phyloP scores from a whole-genome alignment of 2,113 vertebrate genomes.

The Hyla sarda region DNA sequence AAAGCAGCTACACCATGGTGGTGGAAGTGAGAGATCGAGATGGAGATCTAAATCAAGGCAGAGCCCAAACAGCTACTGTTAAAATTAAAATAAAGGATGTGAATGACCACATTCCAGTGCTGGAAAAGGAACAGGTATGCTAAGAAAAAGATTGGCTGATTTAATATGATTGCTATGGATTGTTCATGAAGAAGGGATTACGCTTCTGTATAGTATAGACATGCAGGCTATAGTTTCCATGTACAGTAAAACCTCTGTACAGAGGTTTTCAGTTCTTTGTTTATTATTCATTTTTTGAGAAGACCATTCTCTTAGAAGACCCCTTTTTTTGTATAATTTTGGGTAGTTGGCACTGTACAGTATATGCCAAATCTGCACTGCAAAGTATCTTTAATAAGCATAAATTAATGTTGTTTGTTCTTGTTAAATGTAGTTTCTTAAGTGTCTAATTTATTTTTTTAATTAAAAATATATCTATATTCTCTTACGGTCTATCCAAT shows the following conservation, averaged over 20 bases:
- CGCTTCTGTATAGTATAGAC: too few relatives aligned
- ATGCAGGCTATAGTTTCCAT: too few relatives aligned
- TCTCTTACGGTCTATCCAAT: neutral
- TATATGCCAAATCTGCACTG: too few relatives aligned
- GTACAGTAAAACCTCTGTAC: too few relatives aligned
- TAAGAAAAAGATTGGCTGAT: neutral
- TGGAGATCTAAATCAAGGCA: conserved; percentile 63
- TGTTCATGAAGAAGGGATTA: neutral
- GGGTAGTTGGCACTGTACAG: too few relatives aligned
- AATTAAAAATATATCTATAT: neutral
- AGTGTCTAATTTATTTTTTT: neutral
- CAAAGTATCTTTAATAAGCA: too few relatives aligned
- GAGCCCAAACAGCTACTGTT: conserved; percentile 65
- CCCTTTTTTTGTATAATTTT: too few relatives aligned
- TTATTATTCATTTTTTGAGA: too few relatives aligned
- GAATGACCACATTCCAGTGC: conserved; percentile 78
- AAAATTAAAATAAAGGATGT: conserved; percentile 79
- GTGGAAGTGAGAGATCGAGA: conserved; percentile 75
- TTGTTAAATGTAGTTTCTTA: too few relatives aligned
- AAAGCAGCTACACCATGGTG: conserved; percentile 72
- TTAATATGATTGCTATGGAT: neutral
- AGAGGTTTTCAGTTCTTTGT: too few relatives aligned
- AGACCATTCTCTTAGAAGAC: too few relatives aligned
- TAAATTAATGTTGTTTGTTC: too few relatives aligned
- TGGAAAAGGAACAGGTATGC: conserved; percentile 68